Evolutionary conservation across 1,140 invertebrate species (phyloP).

Genomic region (Monochamus saltuarius): DNA sequence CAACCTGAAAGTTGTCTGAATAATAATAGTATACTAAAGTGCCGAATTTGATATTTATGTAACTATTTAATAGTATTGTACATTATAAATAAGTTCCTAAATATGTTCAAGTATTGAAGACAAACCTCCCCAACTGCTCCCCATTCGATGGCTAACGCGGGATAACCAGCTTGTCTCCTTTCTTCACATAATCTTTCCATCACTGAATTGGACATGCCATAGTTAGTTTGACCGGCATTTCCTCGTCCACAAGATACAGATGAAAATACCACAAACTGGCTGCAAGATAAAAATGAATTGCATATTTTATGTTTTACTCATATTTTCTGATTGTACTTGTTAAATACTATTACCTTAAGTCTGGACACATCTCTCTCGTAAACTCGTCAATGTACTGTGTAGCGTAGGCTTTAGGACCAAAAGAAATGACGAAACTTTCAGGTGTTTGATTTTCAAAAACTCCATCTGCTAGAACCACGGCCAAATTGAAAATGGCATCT

Average conservation of each 20-base stretch:
- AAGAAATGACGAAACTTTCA: constrained; percentile 54
- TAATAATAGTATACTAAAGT: not conserved
- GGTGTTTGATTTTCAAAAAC: constrained; percentile 58
- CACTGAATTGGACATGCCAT: constrained; percentile 74
- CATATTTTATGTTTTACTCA: too few species aligned
- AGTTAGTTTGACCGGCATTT: constrained; percentile 87
- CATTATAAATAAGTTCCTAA: not conserved
- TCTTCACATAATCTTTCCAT: constrained; percentile 73
- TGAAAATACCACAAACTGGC: constrained; percentile 75
- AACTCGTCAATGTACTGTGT: constrained; percentile 55
- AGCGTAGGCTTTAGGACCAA: constrained; percentile 55
- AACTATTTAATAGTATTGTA: not conserved
- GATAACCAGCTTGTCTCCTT: constrained; percentile 59
- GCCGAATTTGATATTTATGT: too few species aligned
- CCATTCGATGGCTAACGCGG: constrained; percentile 71
- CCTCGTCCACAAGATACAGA: constrained; percentile 85
- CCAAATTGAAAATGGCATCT: constrained; percentile 78
- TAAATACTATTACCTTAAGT: constrained; percentile 41
- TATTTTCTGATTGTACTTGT: not conserved
- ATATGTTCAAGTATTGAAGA: not conserved
- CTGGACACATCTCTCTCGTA: constrained; percentile 56
- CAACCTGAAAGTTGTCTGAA: constrained; percentile 52
- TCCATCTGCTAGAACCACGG: constrained; percentile 62
- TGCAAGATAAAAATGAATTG: not conserved
- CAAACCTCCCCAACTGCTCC: constrained; percentile 68